phyloP scores from a whole-genome alignment of 1,140 invertebrate genomes.

The Drosophila paulistorum region DNA sequence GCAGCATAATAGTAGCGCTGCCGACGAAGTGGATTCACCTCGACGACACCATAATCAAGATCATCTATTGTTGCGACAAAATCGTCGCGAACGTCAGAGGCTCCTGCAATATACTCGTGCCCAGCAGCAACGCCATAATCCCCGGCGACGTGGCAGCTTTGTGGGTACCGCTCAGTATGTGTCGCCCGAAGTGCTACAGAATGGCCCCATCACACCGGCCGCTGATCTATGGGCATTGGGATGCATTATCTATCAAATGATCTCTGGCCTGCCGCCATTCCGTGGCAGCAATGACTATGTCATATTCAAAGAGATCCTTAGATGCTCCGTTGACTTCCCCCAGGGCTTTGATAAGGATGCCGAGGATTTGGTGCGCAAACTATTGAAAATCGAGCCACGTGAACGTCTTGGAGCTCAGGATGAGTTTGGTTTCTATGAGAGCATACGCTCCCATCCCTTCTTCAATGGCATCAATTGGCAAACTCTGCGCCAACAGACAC shows the following conservation, averaged over 20 bases:
- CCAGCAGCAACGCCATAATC: conserved; percentile 32
- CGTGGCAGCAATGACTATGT: conserved; percentile 96
- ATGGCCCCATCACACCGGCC: conserved; percentile 90
- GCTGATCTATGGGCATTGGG: conserved; percentile 99
- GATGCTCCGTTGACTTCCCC: conserved; percentile 96
- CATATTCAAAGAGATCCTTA: conserved; percentile 98
- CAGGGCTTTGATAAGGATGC: conserved; percentile 93
- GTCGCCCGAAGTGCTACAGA: conserved; percentile 96
- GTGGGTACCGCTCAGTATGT: conserved; percentile 99
- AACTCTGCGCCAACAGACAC: conserved; percentile 89
- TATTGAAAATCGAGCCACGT: conserved; percentile 92
- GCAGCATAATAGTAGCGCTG: conserved; percentile 11
- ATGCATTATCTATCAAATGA: conserved; percentile 99
- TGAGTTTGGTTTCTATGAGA: conserved; percentile 89
- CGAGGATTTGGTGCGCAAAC: conserved; percentile 93
- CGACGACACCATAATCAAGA: conserved; percentile 23
- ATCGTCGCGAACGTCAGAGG: not conserved
- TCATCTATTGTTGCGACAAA: not conserved
- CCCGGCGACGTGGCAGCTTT: conserved; percentile 90
- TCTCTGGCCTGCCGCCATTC: conserved; percentile 96
- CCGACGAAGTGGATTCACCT: conserved; percentile 51
- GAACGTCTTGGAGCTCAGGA: conserved; percentile 94
- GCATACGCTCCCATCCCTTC: conserved; percentile 93
- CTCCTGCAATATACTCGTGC: conserved; percentile 9
- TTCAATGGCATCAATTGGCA: conserved; percentile 94